Evolutionary conservation across 2,113 vertebrate species (phyloP).

Genomic region (Forbesichthys agassizii): DNA sequence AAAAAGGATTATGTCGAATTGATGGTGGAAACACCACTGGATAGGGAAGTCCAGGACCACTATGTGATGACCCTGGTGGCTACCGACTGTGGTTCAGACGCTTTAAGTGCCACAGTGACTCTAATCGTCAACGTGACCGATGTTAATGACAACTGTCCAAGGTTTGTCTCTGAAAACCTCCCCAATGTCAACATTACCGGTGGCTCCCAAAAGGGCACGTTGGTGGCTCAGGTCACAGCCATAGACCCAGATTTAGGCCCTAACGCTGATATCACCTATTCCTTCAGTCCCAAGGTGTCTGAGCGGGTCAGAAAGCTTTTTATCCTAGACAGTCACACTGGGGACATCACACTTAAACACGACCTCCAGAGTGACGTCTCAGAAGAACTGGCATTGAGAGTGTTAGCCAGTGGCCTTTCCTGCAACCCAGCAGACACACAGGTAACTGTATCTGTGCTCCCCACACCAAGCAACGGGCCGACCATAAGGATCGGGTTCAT

Average conservation of each 20-base stretch:
- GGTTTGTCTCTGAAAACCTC: slow-evolving; percentile 61
- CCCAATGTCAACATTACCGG: slow-evolving; percentile 53
- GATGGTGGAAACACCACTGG: slow-evolving; percentile 63
- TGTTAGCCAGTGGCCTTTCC: slow-evolving; percentile 64
- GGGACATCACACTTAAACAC: slow-evolving; percentile 65
- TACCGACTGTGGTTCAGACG: slow-evolving; percentile 56
- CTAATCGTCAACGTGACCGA: slow-evolving; percentile 73
- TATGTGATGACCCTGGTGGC: slow-evolving; percentile 68
- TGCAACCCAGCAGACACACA: slow-evolving; percentile 69
- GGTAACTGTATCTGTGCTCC: slow-evolving; percentile 71
- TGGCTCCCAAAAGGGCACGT: slow-evolving; percentile 50
- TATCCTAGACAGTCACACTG: slow-evolving; percentile 63
- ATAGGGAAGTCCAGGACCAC: slow-evolving; percentile 67
- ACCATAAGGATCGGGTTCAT: slow-evolving; percentile 75
- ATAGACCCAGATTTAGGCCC: slow-evolving; percentile 68
- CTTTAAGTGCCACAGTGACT: slow-evolving; percentile 62
- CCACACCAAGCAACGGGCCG: slow-evolving; percentile 48
- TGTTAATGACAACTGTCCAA: slow-evolving; percentile 78
- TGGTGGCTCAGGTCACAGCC: slow-evolving; percentile 68
- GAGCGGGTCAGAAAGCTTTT: slow-evolving; percentile 67
- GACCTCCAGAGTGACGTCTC: slow-evolving; percentile 57
- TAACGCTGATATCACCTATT: slow-evolving; percentile 73
- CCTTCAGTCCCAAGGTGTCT: slow-evolving; percentile 73
- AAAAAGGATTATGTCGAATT: slow-evolving; percentile 43
- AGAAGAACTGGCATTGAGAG: slow-evolving; percentile 69